Evolutionary conservation across 2,888 invertebrate species (phyloP), one percentile per base, ranked within the genome.

Genomic region (Pristionchus mayeri): DNA sequence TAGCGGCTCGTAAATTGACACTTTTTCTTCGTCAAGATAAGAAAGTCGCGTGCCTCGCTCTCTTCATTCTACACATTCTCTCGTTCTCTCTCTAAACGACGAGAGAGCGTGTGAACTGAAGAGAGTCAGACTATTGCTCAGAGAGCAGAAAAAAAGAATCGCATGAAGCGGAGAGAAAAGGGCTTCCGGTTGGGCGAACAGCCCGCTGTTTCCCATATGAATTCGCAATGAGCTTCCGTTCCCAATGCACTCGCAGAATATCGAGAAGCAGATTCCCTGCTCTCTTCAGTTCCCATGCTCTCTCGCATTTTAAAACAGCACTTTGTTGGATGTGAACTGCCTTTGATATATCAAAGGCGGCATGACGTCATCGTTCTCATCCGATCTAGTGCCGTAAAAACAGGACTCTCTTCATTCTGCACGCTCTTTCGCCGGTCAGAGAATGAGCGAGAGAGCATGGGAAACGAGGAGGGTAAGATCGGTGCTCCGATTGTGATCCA

Each of bases 1-100:
- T 11, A 37, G 37, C 67, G 67, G 37, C 21, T 50, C 76, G 50
- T 76, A 76, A 76, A 76, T 48, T 50, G 44, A 48, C 50, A 76
- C 48, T 30, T 48, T 48, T 76, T 30, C 24, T n/a, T 7, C n/a
- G n/a, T n/a, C 16, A n/a, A 27, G 44, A 34, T 34, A 63, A 44
- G 60, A 81, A 81, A 24, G 27, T 16, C 21, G 44, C 57, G 44
- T 54, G 57, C n/a, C n/a, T n/a, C n/a, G n/a, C n/a, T n/a, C n/a
- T n/a, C n/a, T n/a, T n/a, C n/a, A n/a, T n/a, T n/a, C n/a, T n/a
- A n/a, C n/a, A n/a, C n/a, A n/a, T n/a, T n/a, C n/a, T n/a, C n/a
- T n/a, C n/a, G n/a, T n/a, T n/a, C n/a, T n/a, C n/a, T n/a, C n/a
- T n/a, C n/a, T n/a, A n/a, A n/a, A n/a, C n/a, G n/a, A n/a, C n/a